Conservation (phyloP, 1,140 invertebrate species). For the Psilanteris sp. region DNA sequence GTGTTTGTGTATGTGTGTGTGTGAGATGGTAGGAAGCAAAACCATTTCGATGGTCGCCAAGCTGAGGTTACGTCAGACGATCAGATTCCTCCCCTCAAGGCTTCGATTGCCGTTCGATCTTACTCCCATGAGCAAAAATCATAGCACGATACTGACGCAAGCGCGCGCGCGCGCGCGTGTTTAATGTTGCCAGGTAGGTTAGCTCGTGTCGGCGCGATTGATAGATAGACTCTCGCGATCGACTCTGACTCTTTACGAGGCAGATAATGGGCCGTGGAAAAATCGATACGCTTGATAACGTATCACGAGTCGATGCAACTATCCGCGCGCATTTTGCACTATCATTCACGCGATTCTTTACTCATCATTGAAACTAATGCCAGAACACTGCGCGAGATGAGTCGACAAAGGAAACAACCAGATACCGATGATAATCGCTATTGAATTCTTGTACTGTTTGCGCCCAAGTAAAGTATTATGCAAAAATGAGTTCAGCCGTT, state of each 20-base stretch:
- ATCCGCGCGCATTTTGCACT: conserved; percentile 44
- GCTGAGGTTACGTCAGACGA: conserved; percentile 44
- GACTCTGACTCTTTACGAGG: conserved; percentile 36
- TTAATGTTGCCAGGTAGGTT: conserved; percentile 21
- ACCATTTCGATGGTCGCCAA: conserved; percentile 46
- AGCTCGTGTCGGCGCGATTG: conserved; percentile 48
- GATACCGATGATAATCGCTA: conserved; percentile 54
- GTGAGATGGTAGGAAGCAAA: too few relatives aligned
- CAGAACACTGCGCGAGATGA: conserved; percentile 50
- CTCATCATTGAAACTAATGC: conserved; percentile 60
- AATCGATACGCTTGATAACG: conserved; percentile 50
- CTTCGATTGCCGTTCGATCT: conserved; percentile 31
- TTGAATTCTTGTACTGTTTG: conserved; percentile 34
- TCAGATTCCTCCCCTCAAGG: conserved; percentile 37
- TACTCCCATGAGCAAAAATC: conserved; percentile 36
- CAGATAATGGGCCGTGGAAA: conserved; percentile 48
- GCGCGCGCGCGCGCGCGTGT: too few relatives aligned
- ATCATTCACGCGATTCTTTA: conserved; percentile 58
- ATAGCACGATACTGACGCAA: too few relatives aligned
- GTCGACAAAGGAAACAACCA: conserved; percentile 48
- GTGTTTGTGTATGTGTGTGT: too few relatives aligned
- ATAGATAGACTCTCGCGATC: conserved; percentile 50
- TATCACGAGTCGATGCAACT: conserved; percentile 42
- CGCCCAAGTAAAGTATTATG: conserved; percentile 53
- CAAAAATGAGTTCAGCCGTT: conserved; percentile 45